phyloP scores from a whole-genome alignment of 1,140 invertebrate species.

The Papilio helenus region DNA sequence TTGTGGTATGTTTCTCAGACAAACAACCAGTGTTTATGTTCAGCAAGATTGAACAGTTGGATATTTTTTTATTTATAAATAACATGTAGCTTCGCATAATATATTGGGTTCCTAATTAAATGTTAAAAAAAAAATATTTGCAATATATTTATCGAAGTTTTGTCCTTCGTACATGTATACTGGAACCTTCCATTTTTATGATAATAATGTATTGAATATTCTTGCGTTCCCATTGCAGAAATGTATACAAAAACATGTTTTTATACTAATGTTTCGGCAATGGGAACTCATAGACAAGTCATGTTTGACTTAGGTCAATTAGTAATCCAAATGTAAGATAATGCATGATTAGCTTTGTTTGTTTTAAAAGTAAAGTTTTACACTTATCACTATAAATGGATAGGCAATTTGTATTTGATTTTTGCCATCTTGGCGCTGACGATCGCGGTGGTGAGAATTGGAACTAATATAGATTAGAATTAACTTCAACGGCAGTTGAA shows the following conservation, averaged over 20 bases:
- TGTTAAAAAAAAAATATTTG: slow-evolving; percentile 2
- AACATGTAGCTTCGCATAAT: slow-evolving; percentile 28
- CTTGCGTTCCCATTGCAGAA: too few species aligned
- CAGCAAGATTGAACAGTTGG: too few species aligned
- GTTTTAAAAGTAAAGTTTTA: slow-evolving; percentile 7
- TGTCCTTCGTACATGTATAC: slow-evolving; percentile 33
- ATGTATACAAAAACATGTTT: background rate
- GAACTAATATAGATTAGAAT: too few species aligned
- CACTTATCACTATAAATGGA: too few species aligned
- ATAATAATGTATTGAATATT: slow-evolving; percentile 30
- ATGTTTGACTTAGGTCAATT: slow-evolving; percentile 22
- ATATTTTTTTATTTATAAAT: background rate
- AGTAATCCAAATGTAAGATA: slow-evolving; percentile 1
- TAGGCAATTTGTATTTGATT: too few species aligned
- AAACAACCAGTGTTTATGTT: too few species aligned
- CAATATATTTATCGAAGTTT: slow-evolving; percentile 44
- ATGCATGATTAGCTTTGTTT: slow-evolving; percentile 2
- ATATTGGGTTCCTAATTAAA: slow-evolving; percentile 30
- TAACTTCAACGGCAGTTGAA: too few species aligned
- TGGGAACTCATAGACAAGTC: background rate
- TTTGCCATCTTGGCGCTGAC: too few species aligned
- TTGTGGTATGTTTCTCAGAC: too few species aligned
- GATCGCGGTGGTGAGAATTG: too few species aligned
- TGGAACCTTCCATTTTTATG: slow-evolving; percentile 18
- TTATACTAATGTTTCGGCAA: background rate